Conservation (phyloP, 2,888 invertebrate species). For the Endomychus coccineus region DNA sequence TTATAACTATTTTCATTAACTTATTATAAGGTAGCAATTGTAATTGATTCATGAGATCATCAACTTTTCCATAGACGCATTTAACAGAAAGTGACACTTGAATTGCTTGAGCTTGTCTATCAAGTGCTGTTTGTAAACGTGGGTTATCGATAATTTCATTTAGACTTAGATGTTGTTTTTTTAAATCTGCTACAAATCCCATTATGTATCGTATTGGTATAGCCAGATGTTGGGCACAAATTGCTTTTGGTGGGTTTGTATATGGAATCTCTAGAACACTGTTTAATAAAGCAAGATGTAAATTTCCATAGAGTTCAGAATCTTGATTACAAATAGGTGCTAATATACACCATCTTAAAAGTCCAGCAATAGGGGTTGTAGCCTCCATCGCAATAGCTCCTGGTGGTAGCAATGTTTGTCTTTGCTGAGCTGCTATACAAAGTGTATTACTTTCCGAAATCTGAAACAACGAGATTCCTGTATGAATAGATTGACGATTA, state of each 20-base stretch:
- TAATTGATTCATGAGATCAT: constrained; percentile 55
- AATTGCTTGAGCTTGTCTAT: constrained; percentile 75
- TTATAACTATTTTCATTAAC: constrained; percentile 57
- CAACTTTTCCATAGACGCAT: constrained; percentile 73
- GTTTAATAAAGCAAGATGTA: constrained; percentile 61
- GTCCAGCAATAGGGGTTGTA: constrained; percentile 70
- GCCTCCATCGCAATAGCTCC: constrained; percentile 81
- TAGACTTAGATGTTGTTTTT: constrained; percentile 21
- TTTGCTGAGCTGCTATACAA: constrained; percentile 61
- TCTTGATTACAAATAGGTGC: constrained; percentile 52
- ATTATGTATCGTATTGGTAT: constrained; percentile 26
- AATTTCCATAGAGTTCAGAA: constrained; percentile 52
- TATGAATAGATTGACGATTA: constrained; percentile 7
- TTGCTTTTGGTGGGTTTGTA: constrained; percentile 51
- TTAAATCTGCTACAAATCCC: constrained; percentile 24
- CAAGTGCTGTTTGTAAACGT: constrained; percentile 55
- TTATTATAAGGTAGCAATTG: constrained; percentile 58
- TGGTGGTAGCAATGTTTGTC: constrained; percentile 59
- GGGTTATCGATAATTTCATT: constrained; percentile 24
- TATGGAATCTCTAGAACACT: constrained; percentile 52
- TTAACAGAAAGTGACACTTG: constrained; percentile 73
- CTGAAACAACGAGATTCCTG: constrained; percentile 33
- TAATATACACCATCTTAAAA: constrained; percentile 69
- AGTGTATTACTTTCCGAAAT: constrained; percentile 56
- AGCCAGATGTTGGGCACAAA: constrained; percentile 56